A percentile compares a stretch with the other conserved stretches of the same genome.
These are phyloP conservation scores for Caenorhabditis briggsae DNA, from an alignment of 1,140 invertebrate genomes.

Conservation along the genomic window DNA sequence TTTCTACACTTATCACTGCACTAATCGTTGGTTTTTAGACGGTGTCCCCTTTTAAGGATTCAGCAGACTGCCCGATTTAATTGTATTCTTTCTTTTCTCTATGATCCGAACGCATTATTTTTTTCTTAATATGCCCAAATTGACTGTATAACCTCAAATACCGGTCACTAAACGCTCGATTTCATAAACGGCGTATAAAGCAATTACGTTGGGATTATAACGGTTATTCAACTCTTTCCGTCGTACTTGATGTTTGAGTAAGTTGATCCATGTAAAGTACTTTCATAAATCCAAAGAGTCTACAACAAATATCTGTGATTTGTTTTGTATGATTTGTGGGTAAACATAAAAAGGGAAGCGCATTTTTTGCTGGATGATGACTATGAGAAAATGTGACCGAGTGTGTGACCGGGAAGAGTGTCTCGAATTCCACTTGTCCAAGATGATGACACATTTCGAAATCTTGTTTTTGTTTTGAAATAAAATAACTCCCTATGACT, in stretches of 20 bases:
- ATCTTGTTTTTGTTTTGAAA: constrained; percentile 44
- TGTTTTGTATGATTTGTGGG: constrained; percentile 4
- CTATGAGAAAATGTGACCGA: constrained; percentile 19
- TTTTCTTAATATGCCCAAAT: too few relatives aligned
- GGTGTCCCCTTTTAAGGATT: too few relatives aligned
- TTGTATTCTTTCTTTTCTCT: neutral
- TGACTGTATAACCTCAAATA: too few relatives aligned
- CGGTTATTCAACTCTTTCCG: neutral
- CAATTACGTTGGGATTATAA: too few relatives aligned
- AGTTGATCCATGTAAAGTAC: neutral
- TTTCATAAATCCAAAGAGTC: constrained; percentile 11
- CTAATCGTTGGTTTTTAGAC: too few relatives aligned
- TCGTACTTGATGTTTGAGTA: constrained; percentile 25
- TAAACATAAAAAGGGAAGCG: neutral
- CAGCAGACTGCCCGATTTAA: neutral
- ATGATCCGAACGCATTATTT: too few relatives aligned
- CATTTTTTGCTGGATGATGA: neutral
- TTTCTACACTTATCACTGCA: too few relatives aligned
- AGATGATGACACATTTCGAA: constrained; percentile 40
- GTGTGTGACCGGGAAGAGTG: constrained; percentile 17
- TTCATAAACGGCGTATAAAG: too few relatives aligned
- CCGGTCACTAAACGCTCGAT: too few relatives aligned
- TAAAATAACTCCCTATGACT: neutral
- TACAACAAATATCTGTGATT: constrained; percentile 32
- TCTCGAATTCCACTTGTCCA: constrained; percentile 45